Evolutionary conservation across 2,113 vertebrate genomes (phyloP).

Genomic region (Gyps fulvus): DNA sequence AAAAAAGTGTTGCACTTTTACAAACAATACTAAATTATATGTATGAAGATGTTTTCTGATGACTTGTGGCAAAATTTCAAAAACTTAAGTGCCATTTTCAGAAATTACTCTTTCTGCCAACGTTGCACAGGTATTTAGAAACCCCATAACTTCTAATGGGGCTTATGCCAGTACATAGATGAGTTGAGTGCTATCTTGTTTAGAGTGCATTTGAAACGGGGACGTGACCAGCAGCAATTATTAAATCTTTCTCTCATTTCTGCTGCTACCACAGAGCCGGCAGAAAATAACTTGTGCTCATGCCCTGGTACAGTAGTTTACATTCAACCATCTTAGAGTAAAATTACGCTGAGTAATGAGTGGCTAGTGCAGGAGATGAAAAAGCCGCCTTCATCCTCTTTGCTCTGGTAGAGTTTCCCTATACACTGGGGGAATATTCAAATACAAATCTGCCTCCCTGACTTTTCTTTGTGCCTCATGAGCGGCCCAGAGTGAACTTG

Average conservation of each 20-base stretch:
- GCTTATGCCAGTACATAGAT: background rate
- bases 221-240: background rate
- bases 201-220: constrained; percentile 5
- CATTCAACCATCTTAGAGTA: background rate
- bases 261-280: background rate
- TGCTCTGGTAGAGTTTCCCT: background rate
- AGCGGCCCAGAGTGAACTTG: background rate
- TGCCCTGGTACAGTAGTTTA: background rate
- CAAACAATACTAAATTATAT: background rate
- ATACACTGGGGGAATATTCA: background rate
- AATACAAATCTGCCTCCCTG: background rate
- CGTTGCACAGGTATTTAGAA: background rate
- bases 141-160: background rate
- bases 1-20: background rate
- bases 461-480: background rate
- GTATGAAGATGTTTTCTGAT: background rate
- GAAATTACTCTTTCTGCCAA: background rate
- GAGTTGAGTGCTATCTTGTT: background rate
- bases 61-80: background rate
- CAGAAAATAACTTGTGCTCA: background rate
- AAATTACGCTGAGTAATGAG: background rate
- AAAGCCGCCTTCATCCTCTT: background rate
- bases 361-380: background rate
- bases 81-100: background rate
- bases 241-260: background rate